Evolutionary conservation across 2,797 vertebrate genomes (phyloP).

Genomic region (Discoglossus pictus): DNA sequence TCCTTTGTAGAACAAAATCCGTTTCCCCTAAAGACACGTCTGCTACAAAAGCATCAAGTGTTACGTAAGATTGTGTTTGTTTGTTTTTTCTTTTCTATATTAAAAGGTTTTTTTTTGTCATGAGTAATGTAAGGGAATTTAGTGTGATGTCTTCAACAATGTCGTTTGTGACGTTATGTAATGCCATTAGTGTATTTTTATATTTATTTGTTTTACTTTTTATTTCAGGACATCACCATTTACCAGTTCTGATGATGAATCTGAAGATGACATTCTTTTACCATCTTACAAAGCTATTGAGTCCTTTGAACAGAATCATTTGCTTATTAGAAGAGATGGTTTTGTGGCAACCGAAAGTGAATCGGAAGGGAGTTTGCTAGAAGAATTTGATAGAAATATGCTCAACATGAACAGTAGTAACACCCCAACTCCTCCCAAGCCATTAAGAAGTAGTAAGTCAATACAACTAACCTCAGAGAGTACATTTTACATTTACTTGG

Average conservation of each 20-base stretch:
- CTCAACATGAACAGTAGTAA: neutral
- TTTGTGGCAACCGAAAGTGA: conserved; percentile 53
- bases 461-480: no score
- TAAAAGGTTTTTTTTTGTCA: no score
- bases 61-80: conserved; percentile 62
- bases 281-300: conserved; percentile 52
- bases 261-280: conserved; percentile 55
- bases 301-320: conserved; percentile 27
- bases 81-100: neutral
- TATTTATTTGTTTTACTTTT: conserved; percentile 1
- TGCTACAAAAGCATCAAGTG: conserved; percentile 58
- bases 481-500: no score
- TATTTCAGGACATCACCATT: conserved; percentile 71
- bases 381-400: conserved; percentile 43
- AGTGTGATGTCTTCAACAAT: no score
- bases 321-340: conserved; percentile 39
- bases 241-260: conserved; percentile 74
- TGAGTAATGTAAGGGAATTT: no score
- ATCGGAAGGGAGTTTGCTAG: conserved; percentile 52
- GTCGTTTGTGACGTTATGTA: no score
- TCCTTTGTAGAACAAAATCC: conserved; percentile 61
- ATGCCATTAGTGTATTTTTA: no score
- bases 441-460: conserved; percentile 61
- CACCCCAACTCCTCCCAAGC: conserved; percentile 51
- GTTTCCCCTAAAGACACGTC: conserved; percentile 51